Conservation (phyloP, 2,113 vertebrate species). For the Pelusios castaneus region DNA sequence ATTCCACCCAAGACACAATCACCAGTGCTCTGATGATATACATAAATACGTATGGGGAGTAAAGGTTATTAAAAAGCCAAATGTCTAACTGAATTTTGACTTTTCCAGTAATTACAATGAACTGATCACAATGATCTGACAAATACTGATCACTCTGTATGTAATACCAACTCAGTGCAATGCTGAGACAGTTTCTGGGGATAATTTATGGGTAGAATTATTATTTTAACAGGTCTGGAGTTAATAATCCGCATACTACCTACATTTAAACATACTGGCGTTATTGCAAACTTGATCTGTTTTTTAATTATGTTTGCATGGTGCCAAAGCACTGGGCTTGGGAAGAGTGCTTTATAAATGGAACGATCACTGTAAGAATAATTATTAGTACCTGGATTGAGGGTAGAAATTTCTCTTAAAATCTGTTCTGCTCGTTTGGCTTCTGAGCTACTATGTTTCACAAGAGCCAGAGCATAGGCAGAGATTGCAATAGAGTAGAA, state of each 20-base stretch:
- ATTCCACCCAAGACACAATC: not conserved
- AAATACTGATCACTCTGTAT: not conserved
- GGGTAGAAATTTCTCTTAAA: constrained; percentile 9
- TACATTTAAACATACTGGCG: not conserved
- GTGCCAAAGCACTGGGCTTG: not conserved
- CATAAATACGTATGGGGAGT: not conserved
- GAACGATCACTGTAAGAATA: not conserved
- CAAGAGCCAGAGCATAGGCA: constrained; percentile 79
- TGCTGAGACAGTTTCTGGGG: not conserved
- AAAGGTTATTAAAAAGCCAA: not conserved
- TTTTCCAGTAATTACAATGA: not conserved
- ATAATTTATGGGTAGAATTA: accelerated
- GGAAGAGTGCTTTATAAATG: not conserved
- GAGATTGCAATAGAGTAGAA: constrained; percentile 78
- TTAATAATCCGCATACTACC: not conserved
- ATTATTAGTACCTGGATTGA: constrained; percentile 43
- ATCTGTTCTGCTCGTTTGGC: constrained; percentile 44
- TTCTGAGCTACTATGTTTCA: not conserved
- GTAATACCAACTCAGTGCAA: accelerated
- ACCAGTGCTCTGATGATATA: not conserved
- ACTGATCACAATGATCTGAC: not conserved
- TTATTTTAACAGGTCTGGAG: not conserved
- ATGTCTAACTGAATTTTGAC: not conserved
- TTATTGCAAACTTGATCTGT: not conserved
- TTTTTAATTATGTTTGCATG: not conserved